Base-by-base conservation (phyloP, 2,888 invertebrate species). In the Stramonita haemastoma region DNA sequence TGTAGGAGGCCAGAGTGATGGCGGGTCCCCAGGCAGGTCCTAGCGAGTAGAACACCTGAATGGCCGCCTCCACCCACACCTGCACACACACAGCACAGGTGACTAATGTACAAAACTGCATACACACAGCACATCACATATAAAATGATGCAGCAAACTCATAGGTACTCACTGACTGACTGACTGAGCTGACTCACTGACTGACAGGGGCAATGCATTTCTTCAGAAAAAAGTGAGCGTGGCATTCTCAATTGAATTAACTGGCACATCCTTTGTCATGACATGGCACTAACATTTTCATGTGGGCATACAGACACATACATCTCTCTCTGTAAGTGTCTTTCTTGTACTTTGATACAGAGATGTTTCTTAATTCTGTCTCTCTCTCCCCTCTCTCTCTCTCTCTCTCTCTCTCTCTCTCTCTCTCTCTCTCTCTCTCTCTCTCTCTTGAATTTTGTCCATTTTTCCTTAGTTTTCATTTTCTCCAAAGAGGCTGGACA, bases 41-140 rank as follows among this genome's bases (percentile, higher is more conserved):
- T 46, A 96, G 92, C 19, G 96, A 96, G 92, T 96, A 96, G 92
- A 96, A 96, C 11, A 96, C 96, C 91, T 96, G 96, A 34, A 95
- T 93, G n/a, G 95, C 96, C 13, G 96, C 96, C 66, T 96, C 95
- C 36, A 94, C 94, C 96, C 96, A 91, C 92, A 93, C 90, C 94
- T 94, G 91, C 5, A 85, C 11, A 29, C 57, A 85, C 26, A 36
- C 26, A n/a, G 70, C 34, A 79, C 79, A 34, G 17, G 5, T 32
- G 29, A 32, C 19, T 17, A 57, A 0, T 26, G 6, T 29, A 85
- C 19, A 17, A 29, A 8, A 57, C n/a, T n/a, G 5, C 86, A 86
- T 29, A 60, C 60, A 66, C 34, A 86, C 34, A 66, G 32, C 86
- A 86, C 66, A 60, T n/a, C 66, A 86, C 57, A 60, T 34, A 86